These are phyloP conservation scores for Merluccius polli DNA, from an alignment of 2,797 vertebrate genomes.

Conservation along the genomic window DNA sequence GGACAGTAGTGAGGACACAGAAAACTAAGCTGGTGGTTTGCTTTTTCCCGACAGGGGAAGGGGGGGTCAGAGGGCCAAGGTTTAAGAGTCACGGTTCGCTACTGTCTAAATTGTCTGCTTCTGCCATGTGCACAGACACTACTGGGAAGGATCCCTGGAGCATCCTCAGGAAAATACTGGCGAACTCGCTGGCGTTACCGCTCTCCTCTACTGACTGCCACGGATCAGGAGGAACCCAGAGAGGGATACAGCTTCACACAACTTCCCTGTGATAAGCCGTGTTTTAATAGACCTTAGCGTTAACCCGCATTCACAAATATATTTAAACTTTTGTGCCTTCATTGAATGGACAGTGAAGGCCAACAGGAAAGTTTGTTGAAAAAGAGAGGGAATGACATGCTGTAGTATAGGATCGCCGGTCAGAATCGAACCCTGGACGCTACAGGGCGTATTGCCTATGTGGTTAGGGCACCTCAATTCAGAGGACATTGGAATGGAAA, in stretches of 20 bases:
- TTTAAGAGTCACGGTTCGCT: too few species aligned
- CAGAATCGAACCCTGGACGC: background rate
- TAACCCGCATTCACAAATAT: too few species aligned
- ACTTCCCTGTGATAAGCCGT: background rate
- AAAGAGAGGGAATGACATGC: background rate
- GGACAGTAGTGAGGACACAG: too few species aligned
- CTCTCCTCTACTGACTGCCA: background rate
- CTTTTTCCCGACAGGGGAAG: too few species aligned
- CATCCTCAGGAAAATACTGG: background rate
- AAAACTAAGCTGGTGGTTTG: too few species aligned
- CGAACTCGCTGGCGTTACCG: background rate
- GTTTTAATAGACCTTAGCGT: background rate
- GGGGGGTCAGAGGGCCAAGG: too few species aligned
- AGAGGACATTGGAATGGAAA: background rate
- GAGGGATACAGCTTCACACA: background rate
- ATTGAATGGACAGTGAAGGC: background rate
- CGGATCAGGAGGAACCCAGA: background rate
- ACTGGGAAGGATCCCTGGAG: background rate
- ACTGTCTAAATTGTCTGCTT: too few species aligned
- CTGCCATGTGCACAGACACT: too few species aligned
- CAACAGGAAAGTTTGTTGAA: background rate
- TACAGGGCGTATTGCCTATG: background rate
- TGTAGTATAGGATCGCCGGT: background rate
- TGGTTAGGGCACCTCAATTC: background rate
- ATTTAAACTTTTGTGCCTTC: background rate